Evolutionary conservation across 92 coral and sea anemone genomes (phyloP).

Genomic region (Epizoanthus rinbou): DNA sequence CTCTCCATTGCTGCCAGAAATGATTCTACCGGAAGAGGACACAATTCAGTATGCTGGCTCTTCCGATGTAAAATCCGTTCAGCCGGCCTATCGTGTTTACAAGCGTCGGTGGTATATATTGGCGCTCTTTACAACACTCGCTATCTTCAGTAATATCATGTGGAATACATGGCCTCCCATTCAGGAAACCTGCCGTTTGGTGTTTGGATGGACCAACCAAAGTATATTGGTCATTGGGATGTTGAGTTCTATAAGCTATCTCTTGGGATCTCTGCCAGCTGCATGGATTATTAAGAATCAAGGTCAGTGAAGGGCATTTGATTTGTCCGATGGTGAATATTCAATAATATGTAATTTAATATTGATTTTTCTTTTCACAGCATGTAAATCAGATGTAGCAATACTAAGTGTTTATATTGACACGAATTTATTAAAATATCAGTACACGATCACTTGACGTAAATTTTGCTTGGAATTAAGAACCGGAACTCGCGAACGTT

Average conservation of each 20-base stretch:
- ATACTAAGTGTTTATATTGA: no score
- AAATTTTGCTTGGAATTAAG: no score
- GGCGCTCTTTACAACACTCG: conserved; percentile 17
- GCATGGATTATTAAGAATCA: conserved; percentile 51
- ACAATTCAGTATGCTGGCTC: background rate
- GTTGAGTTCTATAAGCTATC: conserved; percentile 33
- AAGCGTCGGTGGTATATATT: conserved; percentile 51
- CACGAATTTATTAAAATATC: no score
- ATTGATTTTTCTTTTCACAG: no score
- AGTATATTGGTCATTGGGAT: conserved; percentile 42
- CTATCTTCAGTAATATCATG: conserved; percentile 19
- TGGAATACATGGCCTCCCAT: conserved; percentile 59
- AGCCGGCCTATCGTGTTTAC: background rate
- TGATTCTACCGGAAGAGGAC: background rate
- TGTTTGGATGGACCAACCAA: conserved; percentile 46
- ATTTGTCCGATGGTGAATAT: no score
- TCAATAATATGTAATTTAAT: no score
- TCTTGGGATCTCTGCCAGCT: conserved; percentile 26
- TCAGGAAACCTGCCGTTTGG: conserved; percentile 53
- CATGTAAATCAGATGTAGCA: no score
- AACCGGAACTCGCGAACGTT: no score
- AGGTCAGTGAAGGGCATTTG: conserved; percentile 26
- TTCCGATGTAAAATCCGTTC: background rate
- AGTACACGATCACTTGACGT: no score
- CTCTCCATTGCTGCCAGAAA: conserved; percentile 3